Evolutionary conservation across 2,113 vertebrate species (phyloP).

Genomic region (human (Homo sapiens)): DNA sequence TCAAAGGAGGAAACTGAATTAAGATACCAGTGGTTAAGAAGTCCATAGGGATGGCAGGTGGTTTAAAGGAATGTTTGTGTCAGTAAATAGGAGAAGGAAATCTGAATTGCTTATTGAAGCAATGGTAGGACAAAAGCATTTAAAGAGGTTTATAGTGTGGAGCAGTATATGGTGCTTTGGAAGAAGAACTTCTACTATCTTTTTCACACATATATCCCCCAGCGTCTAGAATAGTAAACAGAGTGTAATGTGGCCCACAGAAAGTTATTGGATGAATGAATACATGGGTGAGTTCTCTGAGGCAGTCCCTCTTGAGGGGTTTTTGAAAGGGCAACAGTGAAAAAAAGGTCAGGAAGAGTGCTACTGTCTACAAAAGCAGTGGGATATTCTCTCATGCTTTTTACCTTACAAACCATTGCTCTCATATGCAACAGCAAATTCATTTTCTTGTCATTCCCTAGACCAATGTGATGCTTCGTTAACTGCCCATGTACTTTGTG

Average conservation of each 20-base stretch:
- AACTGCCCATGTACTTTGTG: neutral
- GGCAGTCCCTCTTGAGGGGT: neutral
- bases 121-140: neutral
- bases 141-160: neutral
- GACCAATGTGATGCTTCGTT: neutral
- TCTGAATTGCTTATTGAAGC: neutral
- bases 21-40: neutral
- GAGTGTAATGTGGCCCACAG: rapidly evolving
- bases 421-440: neutral
- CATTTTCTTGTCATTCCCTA: neutral
- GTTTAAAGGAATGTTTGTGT: neutral
- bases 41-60: neutral
- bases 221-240: neutral
- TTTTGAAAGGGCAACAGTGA: neutral
- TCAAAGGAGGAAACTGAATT: neutral
- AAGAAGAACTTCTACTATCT: neutral
- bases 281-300: neutral
- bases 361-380: neutral
- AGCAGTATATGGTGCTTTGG: neutral
- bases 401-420: neutral
- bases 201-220: neutral
- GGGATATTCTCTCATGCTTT: neutral
- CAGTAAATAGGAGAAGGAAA: neutral
- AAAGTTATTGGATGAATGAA: neutral
- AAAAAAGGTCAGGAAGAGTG: neutral